phyloP scores from a whole-genome alignment of 2,888 invertebrate genomes.

The Zygothrica quintamaculata region DNA sequence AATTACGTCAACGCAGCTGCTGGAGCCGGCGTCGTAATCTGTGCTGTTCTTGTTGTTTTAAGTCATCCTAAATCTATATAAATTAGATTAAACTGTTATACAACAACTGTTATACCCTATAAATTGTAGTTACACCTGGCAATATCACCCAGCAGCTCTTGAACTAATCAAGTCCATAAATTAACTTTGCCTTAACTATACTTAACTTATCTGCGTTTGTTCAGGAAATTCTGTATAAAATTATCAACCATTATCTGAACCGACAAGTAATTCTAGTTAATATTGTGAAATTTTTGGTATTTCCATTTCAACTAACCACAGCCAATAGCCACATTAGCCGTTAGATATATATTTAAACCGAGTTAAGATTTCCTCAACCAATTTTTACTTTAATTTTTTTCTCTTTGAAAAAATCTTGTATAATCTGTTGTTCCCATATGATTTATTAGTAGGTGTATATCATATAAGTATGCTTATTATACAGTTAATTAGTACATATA shows the following conservation, averaged over 20 bases:
- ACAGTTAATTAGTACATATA: background rate
- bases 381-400: too few species aligned
- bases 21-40: constrained; percentile 63
- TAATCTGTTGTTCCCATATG: too few species aligned
- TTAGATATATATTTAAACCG: too few species aligned
- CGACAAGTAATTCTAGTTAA: background rate
- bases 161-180: constrained; percentile 11
- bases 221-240: constrained; percentile 51
- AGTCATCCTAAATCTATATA: constrained; percentile 37
- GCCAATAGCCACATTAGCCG: too few species aligned
- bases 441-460: too few species aligned
- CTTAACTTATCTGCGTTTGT: constrained; percentile 32
- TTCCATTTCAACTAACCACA: too few species aligned
- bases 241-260: constrained; percentile 16
- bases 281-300: background rate
- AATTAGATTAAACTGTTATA: too few species aligned
- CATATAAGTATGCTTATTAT: background rate
- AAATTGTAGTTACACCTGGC: background rate
- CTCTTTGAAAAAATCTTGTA: too few species aligned
- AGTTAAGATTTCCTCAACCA: too few species aligned
- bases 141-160: background rate
- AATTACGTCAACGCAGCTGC: constrained; percentile 61
- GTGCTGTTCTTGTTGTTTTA: constrained; percentile 69
- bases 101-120: too few species aligned
- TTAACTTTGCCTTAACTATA: too few species aligned